Conservation (phyloP, 2,113 vertebrate genomes). For the Rostratula benghalensis region DNA sequence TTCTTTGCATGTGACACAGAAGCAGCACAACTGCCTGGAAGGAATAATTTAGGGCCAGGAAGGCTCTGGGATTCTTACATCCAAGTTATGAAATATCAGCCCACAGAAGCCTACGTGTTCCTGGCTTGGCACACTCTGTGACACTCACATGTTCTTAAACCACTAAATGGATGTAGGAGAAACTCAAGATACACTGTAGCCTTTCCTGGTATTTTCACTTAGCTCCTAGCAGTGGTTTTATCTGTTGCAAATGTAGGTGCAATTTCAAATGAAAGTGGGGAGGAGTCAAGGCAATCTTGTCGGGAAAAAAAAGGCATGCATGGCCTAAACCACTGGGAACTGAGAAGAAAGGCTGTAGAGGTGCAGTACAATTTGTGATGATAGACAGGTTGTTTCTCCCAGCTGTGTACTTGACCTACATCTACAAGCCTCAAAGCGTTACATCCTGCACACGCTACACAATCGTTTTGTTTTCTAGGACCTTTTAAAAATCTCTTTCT, state of each 20-base stretch:
- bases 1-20: neutral
- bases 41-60: neutral
- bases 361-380: neutral
- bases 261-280: neutral
- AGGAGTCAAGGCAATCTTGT: neutral
- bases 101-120: neutral
- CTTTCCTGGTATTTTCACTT: neutral
- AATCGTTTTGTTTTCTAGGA: neutral
- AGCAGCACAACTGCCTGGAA: neutral
- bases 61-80: neutral
- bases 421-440: neutral
- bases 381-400: neutral
- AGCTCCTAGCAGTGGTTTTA: neutral
- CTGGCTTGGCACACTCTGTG: neutral
- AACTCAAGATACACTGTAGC: neutral
- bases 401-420: neutral
- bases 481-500: neutral
- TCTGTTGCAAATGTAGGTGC: neutral
- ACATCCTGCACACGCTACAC: neutral
- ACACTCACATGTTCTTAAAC: neutral
- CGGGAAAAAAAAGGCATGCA: neutral
- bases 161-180: neutral
- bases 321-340: neutral
- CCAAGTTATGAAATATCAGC: neutral
- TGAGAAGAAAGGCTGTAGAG: neutral